Base-by-base conservation (phyloP, 2,797 vertebrate species). In the Antrozous pallidus region DNA sequence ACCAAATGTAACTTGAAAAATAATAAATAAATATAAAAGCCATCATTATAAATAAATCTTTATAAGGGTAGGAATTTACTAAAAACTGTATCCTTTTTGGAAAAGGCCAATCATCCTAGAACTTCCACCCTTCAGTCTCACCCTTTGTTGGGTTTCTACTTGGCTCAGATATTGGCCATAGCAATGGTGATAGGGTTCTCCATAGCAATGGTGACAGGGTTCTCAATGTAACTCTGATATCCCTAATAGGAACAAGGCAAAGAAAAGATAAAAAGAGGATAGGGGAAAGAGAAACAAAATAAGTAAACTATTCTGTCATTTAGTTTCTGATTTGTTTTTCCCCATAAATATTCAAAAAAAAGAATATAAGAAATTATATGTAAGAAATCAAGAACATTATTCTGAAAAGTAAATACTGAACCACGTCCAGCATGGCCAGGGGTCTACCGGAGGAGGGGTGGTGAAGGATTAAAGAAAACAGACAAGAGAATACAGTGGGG, bases 341-440 rank as follows among this genome's bases (percentile, higher is more conserved):
- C 79, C 58, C 79, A 70, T 45, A 47, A 7, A 9, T 85, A 74
- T 79, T 71, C 69, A 91, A 94, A 54, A 31, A 31, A 92, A 80
- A 67, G 17, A 84, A 82, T 61, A 17, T 38, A 83, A 67, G 9
- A 85, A 85, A 42, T 67, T 67, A 63, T 16, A 51, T 18, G 4
- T 67, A 63, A 87, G 31, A 89, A 94, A 65, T 89, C 36, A 70
- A 87, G 38, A 90, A 54, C 22, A 26, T 71, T 31, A 5, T 79
- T 91, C 40, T 67, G n/a, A 88, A 82, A 65, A 75, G 58, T 82
- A 96, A 97, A 88, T 38, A 88, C 56, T 58, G 54, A 58, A 58
- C 24, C 56, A 58, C 4, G 10, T 58, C 56, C 56, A 58, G 24
- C 56, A 58, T 10, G 9, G 56, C 56, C 24, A 28, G 24, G 51